These are phyloP conservation scores for Leucozona laternaria DNA, from an alignment of 2,888 invertebrate species.

Conservation along the genomic window DNA sequence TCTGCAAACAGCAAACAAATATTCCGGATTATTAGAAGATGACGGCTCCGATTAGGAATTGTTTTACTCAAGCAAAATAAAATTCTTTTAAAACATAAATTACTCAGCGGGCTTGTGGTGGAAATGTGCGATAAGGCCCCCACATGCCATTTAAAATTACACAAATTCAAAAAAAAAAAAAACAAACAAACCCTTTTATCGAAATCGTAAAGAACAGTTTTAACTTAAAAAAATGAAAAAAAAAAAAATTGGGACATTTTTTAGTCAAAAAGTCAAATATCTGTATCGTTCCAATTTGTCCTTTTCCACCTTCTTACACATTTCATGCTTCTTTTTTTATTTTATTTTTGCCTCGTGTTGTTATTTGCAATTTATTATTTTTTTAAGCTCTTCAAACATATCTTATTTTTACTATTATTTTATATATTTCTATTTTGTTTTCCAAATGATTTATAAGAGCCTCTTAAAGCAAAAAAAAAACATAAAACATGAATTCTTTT, in stretches of 20 bases:
- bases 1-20: conserved; percentile 91
- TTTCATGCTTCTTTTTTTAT: conserved; percentile 25
- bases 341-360: conserved; percentile 39
- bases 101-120: conserved; percentile 68
- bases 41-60: conserved; percentile 84
- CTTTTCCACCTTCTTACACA: conserved; percentile 14
- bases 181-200: conserved; percentile 33
- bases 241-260: conserved; percentile 43
- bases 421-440: conserved; percentile 49
- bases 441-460: conserved; percentile 41
- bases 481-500: conserved; percentile 43
- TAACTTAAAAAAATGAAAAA: background rate
- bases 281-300: conserved; percentile 47
- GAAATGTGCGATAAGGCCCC: conserved; percentile 46
- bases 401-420: conserved; percentile 42
- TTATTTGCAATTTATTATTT: conserved; percentile 54
- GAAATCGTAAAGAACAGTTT: conserved; percentile 51
- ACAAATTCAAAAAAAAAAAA: conserved; percentile 19
- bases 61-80: conserved; percentile 52
- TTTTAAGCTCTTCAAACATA: conserved; percentile 34
- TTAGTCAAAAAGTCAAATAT: conserved; percentile 34
- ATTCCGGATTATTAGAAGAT: conserved; percentile 88
- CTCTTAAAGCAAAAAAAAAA: conserved; percentile 28
- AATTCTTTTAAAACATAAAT: conserved; percentile 51
- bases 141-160: conserved; percentile 67